These are phyloP conservation scores for Geococcyx californianus DNA, from an alignment of 2,113 vertebrate species.

Conservation along the genomic window DNA sequence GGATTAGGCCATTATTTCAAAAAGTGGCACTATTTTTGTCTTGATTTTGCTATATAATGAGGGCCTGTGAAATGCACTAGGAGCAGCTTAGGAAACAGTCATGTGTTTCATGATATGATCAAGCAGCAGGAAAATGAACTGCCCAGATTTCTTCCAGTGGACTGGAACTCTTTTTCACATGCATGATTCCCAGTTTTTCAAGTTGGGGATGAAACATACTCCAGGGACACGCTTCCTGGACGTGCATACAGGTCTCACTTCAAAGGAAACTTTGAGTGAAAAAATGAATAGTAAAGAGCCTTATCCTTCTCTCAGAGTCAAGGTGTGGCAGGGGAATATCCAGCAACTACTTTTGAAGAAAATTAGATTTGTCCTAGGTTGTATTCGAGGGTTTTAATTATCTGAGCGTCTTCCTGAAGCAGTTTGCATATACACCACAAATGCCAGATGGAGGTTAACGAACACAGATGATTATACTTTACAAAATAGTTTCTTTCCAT, in stretches of 20 bases:
- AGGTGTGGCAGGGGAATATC: neutral
- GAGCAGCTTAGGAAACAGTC: neutral
- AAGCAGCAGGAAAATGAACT: neutral
- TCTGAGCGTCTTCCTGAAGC: neutral
- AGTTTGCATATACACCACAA: neutral
- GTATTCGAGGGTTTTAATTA: neutral
- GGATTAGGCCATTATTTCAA: neutral
- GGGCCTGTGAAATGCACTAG: neutral
- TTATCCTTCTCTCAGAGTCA: neutral
- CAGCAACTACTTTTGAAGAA: neutral
- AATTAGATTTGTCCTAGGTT: neutral
- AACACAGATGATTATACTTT: neutral
- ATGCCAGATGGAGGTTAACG: conserved; percentile 5
- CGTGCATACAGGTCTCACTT: neutral
- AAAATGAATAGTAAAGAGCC: neutral
- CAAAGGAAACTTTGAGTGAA: neutral
- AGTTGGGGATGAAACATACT: neutral
- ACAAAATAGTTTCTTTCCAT: conserved; percentile 24
- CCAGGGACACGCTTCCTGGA: neutral
- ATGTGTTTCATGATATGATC: neutral
- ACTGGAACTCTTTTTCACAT: neutral
- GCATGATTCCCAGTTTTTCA: neutral
- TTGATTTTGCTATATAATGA: neutral
- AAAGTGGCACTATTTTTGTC: neutral
- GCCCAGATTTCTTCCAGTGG: neutral